A percentile compares a stretch with the other conserved stretches of the same genome.
Conservation (phyloP, 2,797 vertebrate species). For the Brachyalestes nurse region DNA sequence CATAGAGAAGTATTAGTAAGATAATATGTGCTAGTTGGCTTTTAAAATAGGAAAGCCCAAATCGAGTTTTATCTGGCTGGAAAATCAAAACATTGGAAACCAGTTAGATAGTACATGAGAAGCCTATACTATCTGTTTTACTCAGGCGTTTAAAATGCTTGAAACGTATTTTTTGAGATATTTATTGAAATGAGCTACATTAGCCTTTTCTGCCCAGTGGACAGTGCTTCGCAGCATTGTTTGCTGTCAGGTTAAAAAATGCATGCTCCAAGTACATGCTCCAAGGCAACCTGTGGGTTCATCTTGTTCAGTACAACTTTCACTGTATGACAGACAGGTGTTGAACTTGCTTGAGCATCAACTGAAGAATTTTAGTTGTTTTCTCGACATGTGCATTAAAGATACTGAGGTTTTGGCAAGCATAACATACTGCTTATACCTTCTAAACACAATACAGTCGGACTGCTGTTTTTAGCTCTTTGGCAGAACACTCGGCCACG, state of each 20-base stretch:
- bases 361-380: slow-evolving; percentile 10
- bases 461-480: not conserved
- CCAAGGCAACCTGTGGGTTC: not conserved
- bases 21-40: not conserved
- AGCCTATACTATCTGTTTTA: not conserved
- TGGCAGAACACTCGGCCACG: not conserved
- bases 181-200: slow-evolving; percentile 17
- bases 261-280: not conserved
- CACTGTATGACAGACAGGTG: slow-evolving; percentile 24
- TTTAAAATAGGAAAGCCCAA: not conserved
- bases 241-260: not conserved
- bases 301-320: slow-evolving; percentile 4
- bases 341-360: slow-evolving; percentile 19
- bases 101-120: not conserved
- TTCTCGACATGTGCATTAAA: no score
- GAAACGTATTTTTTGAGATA: not conserved
- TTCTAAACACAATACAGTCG: not conserved
- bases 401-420: not conserved
- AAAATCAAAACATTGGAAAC: not conserved
- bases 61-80: not conserved
- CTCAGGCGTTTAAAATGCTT: not conserved
- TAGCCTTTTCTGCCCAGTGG: slow-evolving; percentile 14
- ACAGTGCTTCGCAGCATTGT: slow-evolving; percentile 17
- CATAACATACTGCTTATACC: not conserved
- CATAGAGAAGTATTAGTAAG: not conserved